Base-by-base conservation (phyloP, 2,888 invertebrate genomes). In the Apotomis turbidana region DNA sequence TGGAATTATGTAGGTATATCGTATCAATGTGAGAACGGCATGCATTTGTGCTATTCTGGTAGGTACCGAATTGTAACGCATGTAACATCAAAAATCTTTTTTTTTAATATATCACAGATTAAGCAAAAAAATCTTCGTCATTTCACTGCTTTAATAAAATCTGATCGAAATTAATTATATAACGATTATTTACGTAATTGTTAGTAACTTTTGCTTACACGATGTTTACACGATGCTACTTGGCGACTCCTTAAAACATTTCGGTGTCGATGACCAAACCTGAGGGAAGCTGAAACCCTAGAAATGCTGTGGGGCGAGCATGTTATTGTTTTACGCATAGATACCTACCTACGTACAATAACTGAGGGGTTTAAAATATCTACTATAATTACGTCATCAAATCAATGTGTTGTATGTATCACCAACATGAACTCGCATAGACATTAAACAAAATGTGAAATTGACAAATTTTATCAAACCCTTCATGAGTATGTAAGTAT, bases 221-320 rank as follows among this genome's bases (percentile, higher is more conserved):
- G 49, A 49, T 49, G 10, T 49, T 49, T 82, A 84, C 83, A 84
- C 84, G 83, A 80, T 81, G 81, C 78, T 82, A 85, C 83, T 84
- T 86, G 80, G 80, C 71, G 71, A 76, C 80, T 83, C 82, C 83
- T 86, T 81, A 79, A 75, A 76, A 77, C 77, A 76, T 72, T 77
- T 79, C 83, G 90, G 91, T 91, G 86, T 93, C 92, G 89, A 89
- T 91, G 89, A 90, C 90, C 87, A 90, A 82, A 82, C 82, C 82
- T 82, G 80, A 85, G 89, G 92, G 90, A 90, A 89, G 87, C 86
- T 86, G 92, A 92, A 92, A 86, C 92, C 92, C 82, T 88, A 90
- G 82, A 85, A 90, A 80, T 84, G 83, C 78, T 78, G 79, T 85
- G 88, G 88, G 88, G 90, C 85, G 90, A 88, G 88, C 90, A 87